Base-by-base conservation (phyloP, 1,140 invertebrate genomes). In the Hypothenemus hampei region DNA sequence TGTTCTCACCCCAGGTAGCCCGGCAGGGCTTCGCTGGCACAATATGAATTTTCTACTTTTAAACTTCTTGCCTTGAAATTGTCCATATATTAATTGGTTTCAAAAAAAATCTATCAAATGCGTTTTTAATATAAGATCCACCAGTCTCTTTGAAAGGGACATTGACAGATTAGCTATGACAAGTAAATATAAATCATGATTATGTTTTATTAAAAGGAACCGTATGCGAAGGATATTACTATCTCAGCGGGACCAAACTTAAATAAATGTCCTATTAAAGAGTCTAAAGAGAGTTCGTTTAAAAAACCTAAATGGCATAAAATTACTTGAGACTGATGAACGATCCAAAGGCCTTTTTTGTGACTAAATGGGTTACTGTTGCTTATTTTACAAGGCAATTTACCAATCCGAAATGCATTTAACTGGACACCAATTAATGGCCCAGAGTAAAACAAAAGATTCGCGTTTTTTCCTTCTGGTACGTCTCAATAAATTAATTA, bases 201-300 rank as follows among this genome's bases (percentile, higher is more conserved):
- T 19, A 44, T 50, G n/a, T 53, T 53, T 43, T 44, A 44, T 53
- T 43, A 40, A 53, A 43, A 35, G 41, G 23, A 53, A 43, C 26
- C 36, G 22, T 53, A 44, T 36, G 50, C 39, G 26, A 43, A 31
- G 26, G 16, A 36, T 44, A 53, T 53, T 53, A 44, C 40, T 53
- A 22, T 53, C 50, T 10, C 50, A 53, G 50, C 50, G 40, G 40
- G 50, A 36, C 29, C 39, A 53, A 53, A 53, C 40, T 53, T 53
- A 44, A 53, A 53, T 53, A 53, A 53, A 53, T 53, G 50, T 44
- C 50, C 50, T 44, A 53, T 53, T 53, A 53, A 53, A 53, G 24
- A 53, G 50, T 53, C 36, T 53, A 53, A 53, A 53, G 50, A 23
- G 40, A 53, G 50, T 53, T 53, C 50, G 20, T 43, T 44, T 44